Evolutionary conservation across 2,113 vertebrate species (phyloP).

Genomic region (Rhagologus leucostigma): DNA sequence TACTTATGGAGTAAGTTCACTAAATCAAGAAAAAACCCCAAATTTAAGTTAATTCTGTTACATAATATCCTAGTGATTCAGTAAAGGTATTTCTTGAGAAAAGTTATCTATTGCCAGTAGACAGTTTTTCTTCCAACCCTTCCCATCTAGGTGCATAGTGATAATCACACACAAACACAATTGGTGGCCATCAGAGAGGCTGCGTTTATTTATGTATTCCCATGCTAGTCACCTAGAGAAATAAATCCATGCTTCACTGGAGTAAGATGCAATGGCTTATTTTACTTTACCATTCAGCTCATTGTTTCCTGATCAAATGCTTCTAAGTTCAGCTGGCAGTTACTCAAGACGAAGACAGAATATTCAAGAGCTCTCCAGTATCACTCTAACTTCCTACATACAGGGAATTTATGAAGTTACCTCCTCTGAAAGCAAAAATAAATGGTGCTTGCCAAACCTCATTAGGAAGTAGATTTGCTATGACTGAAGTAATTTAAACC

Average conservation of each 20-base stretch:
- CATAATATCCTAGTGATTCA: not conserved
- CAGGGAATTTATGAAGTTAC: not conserved
- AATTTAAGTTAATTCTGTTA: not conserved
- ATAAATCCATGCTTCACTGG: not conserved
- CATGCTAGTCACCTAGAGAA: not conserved
- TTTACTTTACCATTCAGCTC: not conserved
- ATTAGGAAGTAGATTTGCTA: not conserved
- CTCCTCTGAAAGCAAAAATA: conserved; percentile 18
- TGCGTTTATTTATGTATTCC: not conserved
- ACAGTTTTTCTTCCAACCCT: not conserved
- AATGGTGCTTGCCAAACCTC: conserved; percentile 22
- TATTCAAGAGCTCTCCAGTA: not conserved
- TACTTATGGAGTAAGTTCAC: not conserved
- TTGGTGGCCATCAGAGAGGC: not conserved
- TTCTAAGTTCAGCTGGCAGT: not conserved
- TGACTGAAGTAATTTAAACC: conserved; percentile 11
- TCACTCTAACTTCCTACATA: not conserved
- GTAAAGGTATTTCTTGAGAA: not conserved
- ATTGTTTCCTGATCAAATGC: not conserved
- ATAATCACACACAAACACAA: not conserved
- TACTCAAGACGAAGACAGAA: not conserved
- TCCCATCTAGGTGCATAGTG: not conserved
- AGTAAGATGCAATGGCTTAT: not conserved
- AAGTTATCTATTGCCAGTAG: not conserved
- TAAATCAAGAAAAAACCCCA: not conserved